phyloP scores from a whole-genome alignment of 2,888 invertebrate genomes.

The Miltochrista miniata region DNA sequence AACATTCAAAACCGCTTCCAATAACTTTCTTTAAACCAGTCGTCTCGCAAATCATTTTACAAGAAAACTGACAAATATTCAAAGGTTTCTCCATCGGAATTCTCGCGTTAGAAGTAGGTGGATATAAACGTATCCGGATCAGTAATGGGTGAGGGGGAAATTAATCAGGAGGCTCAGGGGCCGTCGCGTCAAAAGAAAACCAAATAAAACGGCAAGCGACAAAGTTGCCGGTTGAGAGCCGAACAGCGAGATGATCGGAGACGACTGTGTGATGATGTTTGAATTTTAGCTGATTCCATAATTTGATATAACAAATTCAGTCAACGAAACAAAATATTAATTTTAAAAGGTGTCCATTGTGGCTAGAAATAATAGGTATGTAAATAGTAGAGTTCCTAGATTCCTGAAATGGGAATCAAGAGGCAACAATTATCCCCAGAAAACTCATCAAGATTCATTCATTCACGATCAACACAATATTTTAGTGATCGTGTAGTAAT shows the following conservation, averaged over 20 bases:
- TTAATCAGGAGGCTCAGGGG: slow-evolving; percentile 82
- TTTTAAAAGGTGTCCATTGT: too few species aligned
- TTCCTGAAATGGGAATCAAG: too few species aligned
- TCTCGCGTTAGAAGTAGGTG: slow-evolving; percentile 5
- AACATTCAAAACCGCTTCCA: too few species aligned
- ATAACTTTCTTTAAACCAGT: too few species aligned
- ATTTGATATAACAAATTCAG: background rate
- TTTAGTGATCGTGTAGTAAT: too few species aligned
- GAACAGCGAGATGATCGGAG: slow-evolving; percentile 43
- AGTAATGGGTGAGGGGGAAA: slow-evolving; percentile 54
- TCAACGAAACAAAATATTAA: background rate
- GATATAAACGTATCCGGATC: slow-evolving; percentile 33
- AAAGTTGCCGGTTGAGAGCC: slow-evolving; percentile 63
- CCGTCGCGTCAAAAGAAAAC: slow-evolving; percentile 83
- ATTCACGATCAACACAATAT: too few species aligned
- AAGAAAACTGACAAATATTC: too few species aligned
- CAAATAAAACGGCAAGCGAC: slow-evolving; percentile 83
- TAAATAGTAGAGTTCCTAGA: too few species aligned
- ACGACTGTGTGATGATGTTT: background rate
- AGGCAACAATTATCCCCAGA: too few species aligned
- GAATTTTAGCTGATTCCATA: background rate
- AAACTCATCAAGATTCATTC: too few species aligned
- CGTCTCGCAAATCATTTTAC: too few species aligned
- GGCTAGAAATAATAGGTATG: too few species aligned
- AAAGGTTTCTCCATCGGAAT: background rate